phyloP scores from a whole-genome alignment of 2,113 vertebrate genomes.

The Takifugu flavidus region DNA sequence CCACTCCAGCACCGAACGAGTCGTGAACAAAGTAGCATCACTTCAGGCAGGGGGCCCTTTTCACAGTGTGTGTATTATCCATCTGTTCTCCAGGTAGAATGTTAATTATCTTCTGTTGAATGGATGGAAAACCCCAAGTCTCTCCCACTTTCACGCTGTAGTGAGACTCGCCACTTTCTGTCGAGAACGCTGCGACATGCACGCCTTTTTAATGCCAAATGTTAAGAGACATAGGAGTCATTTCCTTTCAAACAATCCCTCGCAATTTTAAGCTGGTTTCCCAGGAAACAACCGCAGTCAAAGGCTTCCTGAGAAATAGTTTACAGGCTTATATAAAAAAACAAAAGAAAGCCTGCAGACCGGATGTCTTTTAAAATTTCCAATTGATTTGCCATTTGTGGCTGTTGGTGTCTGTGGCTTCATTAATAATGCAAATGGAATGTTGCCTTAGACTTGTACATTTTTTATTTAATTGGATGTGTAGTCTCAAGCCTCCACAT shows the following conservation, averaged over 20 bases:
- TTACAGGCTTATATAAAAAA: slow-evolving; percentile 26
- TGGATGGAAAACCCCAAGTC: slow-evolving; percentile 35
- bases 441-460: slow-evolving; percentile 77
- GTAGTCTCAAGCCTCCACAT: slow-evolving; percentile 60
- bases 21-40: slow-evolving; percentile 46
- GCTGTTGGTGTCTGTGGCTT: slow-evolving; percentile 44
- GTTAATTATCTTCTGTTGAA: slow-evolving; percentile 49
- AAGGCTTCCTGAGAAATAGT: slow-evolving; percentile 36
- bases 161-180: slow-evolving; percentile 37
- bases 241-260: slow-evolving; percentile 33
- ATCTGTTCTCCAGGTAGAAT: slow-evolving; percentile 35
- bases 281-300: slow-evolving; percentile 54
- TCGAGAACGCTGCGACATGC: slow-evolving; percentile 57
- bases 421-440: slow-evolving; percentile 66
- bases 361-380: slow-evolving; percentile 6
- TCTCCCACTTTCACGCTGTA: slow-evolving; percentile 17
- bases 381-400: slow-evolving; percentile 34
- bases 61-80: slow-evolving; percentile 51
- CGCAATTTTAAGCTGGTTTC: slow-evolving; percentile 49
- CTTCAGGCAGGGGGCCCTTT: slow-evolving; percentile 18
- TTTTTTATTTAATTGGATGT: slow-evolving; percentile 43
- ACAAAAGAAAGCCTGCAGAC: background rate
- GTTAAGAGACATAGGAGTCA: slow-evolving; percentile 21
- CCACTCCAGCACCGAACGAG: slow-evolving; percentile 41
- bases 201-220: slow-evolving; percentile 17